phyloP scores from a whole-genome alignment of 2,888 invertebrate genomes.

The Lydus trimaculatus region DNA sequence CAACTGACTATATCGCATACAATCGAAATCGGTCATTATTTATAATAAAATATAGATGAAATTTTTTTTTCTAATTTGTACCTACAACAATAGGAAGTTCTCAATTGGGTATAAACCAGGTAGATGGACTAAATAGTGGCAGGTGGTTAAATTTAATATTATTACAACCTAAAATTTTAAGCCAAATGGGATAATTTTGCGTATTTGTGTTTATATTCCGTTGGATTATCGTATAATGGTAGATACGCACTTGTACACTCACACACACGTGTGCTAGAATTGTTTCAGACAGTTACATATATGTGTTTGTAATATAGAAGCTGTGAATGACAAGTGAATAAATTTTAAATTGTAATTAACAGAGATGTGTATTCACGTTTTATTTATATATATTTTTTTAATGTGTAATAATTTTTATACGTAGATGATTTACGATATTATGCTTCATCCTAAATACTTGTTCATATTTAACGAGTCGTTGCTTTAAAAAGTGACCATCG shows the following conservation, averaged over 20 bases:
- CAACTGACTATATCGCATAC: too few relatives aligned
- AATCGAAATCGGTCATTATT: too few relatives aligned
- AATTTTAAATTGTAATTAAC: neutral
- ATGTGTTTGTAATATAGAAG: neutral
- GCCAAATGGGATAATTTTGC: neutral
- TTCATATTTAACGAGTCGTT: too few relatives aligned
- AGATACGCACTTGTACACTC: neutral
- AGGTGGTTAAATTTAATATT: neutral
- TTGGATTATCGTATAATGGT: neutral
- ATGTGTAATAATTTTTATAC: too few relatives aligned
- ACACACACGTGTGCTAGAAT: neutral
- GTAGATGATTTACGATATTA: too few relatives aligned
- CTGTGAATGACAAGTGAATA: neutral
- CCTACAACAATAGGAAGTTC: too few relatives aligned
- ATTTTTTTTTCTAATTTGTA: too few relatives aligned
- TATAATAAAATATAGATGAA: too few relatives aligned
- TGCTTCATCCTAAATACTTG: too few relatives aligned
- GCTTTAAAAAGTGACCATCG: too few relatives aligned
- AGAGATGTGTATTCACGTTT: neutral
- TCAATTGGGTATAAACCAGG: too few relatives aligned
- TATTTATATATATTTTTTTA: neutral
- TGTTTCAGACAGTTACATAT: conserved; percentile 1
- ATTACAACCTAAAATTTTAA: neutral
- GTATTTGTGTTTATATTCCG: neutral
- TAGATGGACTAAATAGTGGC: too few relatives aligned